Conservation (phyloP, 2,888 invertebrate species). For the Sthenelais limicola region DNA sequence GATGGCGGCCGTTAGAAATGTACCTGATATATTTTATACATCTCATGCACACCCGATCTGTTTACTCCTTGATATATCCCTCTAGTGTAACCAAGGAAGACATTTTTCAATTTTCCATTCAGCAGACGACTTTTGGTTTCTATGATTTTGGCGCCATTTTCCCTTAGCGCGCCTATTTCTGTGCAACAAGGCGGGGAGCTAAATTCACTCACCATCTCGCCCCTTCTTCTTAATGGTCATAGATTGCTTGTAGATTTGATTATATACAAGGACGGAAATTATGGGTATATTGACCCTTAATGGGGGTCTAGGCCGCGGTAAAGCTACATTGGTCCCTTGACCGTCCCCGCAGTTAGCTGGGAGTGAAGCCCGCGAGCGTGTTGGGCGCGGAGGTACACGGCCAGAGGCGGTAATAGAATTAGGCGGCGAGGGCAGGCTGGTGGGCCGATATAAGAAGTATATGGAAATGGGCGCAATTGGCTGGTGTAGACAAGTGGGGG, state of each 20-base stretch:
- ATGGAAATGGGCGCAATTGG: not conserved
- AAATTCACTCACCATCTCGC: not conserved
- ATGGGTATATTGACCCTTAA: constrained; percentile 28
- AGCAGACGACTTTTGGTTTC: too few relatives aligned
- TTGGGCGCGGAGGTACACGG: not conserved
- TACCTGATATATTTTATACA: too few relatives aligned
- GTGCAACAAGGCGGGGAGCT: not conserved
- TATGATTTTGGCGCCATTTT: too few relatives aligned
- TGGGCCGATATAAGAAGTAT: constrained; percentile 5
- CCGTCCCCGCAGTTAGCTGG: not conserved
- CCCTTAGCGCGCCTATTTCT: not conserved
- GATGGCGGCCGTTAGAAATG: too few relatives aligned
- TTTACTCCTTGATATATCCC: too few relatives aligned
- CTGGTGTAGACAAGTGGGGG: too few relatives aligned
- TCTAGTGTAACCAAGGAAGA: too few relatives aligned
- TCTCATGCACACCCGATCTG: too few relatives aligned
- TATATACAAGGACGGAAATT: constrained; percentile 21
- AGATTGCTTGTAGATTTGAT: constrained; percentile 21
- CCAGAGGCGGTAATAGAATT: not conserved
- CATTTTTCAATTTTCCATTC: too few relatives aligned
- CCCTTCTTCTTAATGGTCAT: constrained; percentile 4
- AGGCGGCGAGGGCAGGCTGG: not conserved
- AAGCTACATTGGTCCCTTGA: too few relatives aligned
- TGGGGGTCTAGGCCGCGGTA: too few relatives aligned
- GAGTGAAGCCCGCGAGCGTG: not conserved